Conservation (phyloP, 2,888 invertebrate genomes). For the Eupithecia centaureata region DNA sequence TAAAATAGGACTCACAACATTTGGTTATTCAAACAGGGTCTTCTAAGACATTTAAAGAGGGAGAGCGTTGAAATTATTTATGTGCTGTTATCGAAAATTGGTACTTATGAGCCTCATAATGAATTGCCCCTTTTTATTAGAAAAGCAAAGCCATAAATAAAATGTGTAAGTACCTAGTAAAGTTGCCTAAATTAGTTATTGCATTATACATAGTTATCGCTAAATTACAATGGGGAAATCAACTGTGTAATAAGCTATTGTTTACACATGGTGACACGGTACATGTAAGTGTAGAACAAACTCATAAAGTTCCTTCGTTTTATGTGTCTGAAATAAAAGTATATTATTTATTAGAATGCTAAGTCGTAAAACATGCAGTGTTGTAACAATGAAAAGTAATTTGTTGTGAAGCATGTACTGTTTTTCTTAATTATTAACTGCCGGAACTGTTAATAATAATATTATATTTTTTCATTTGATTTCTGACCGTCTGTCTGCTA, state of each 20-base stretch:
- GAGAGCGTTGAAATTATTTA: too few species aligned
- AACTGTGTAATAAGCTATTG: background rate
- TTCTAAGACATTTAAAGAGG: too few species aligned
- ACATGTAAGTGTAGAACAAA: background rate
- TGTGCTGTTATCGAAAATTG: too few species aligned
- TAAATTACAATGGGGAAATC: background rate
- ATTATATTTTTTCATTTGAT: too few species aligned
- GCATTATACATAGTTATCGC: background rate
- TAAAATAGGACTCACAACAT: too few species aligned
- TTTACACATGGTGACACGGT: background rate
- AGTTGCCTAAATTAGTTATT: background rate
- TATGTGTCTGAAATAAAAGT: too few species aligned
- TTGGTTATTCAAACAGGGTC: too few species aligned
- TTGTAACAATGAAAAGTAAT: background rate
- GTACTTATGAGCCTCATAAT: too few species aligned
- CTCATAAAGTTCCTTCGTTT: background rate
- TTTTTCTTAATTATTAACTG: background rate
- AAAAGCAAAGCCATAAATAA: background rate
- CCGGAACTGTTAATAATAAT: background rate
- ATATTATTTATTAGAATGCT: background rate
- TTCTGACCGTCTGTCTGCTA: background rate
- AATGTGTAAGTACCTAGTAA: too few species aligned
- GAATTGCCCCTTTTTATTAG: background rate
- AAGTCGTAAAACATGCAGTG: background rate
- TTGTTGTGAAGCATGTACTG: background rate